Evolutionary conservation across 2,888 invertebrate genomes (phyloP), one percentile per base, ranked within the genome.

Genomic region (Drosophila stalkeri): DNA sequence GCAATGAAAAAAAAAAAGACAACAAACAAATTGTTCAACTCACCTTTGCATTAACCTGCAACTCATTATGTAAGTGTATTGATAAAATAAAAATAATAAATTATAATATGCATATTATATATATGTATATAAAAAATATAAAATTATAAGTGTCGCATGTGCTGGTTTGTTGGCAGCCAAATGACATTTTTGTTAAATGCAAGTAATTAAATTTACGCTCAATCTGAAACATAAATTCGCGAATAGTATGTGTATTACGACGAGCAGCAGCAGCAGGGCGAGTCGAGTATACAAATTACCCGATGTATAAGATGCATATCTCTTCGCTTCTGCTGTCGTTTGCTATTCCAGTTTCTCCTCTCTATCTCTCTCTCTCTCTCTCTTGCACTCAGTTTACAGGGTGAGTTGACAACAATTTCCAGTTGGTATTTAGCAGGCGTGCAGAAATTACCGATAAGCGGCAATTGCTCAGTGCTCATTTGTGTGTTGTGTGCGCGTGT

Each of bases 181-280:
- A 82, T 77, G 70, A 75, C 72, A 76, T 77, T 81, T 75, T 74
- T 77, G 75, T 84, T 81, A 80, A 87, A 76, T 73, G 74, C 59
- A 71, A 82, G 75, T 82, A 86, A 86, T 87, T 87, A 80, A 84
- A 81, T 86, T 78, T 75, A 62, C 57, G 64, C 69, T 64, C 74
- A 72, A 86, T 75, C 74, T 64, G 68, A 61, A 69, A 55, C 74
- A 72, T 64, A 60, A 68, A 56, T 69, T 64, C 47, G 39, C 33
- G 27, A 44, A 57, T 20, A 20, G 33, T 55, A 68, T 47, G 46
- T 23, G 59, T 27, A 37, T 23, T 46, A 59, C 46, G 46, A n/a
- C n/a, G 49, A 49, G 39, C 39, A 39, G n/a, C 16, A n/a, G 23
- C 5, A 16, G 23, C 44, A 65, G 51, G 64, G 56, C 47, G 44